These are phyloP conservation scores for Enchytraeus crypticus DNA, from an alignment of 2,888 invertebrate genomes.

Conservation along the genomic window DNA sequence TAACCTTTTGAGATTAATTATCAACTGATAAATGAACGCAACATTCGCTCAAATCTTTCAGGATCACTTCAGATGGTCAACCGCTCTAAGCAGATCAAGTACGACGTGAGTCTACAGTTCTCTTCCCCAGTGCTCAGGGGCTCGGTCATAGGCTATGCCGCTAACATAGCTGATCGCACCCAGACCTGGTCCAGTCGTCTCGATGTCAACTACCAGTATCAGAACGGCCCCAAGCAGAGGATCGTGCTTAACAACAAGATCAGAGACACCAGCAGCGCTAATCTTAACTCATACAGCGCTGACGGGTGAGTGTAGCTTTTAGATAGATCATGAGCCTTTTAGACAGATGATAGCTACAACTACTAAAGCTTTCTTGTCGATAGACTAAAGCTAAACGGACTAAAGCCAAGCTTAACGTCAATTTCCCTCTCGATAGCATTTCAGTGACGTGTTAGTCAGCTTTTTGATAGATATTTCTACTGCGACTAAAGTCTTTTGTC, in stretches of 20 bases:
- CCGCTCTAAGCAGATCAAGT: constrained; percentile 11
- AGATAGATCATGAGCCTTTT: background rate
- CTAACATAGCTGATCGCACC: constrained; percentile 1
- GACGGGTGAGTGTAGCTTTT: constrained; percentile 11
- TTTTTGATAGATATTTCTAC: too few relatives aligned
- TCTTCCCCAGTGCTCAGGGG: constrained; percentile 10
- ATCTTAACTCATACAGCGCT: constrained; percentile 11
- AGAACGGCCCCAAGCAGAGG: constrained; percentile 6
- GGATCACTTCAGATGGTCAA: too few relatives aligned
- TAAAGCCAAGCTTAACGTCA: too few relatives aligned
- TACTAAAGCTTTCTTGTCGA: too few relatives aligned
- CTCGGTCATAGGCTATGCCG: constrained; percentile 9
- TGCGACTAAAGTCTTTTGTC: too few relatives aligned
- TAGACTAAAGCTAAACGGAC: too few relatives aligned
- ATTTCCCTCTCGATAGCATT: too few relatives aligned
- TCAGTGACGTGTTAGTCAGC: too few relatives aligned
- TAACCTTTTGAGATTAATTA: too few relatives aligned
- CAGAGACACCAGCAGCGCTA: constrained; percentile 12
- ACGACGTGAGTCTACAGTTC: constrained; percentile 16
- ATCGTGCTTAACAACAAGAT: constrained; percentile 15
- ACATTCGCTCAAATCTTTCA: too few relatives aligned
- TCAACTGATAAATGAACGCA: too few relatives aligned
- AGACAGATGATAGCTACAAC: too few relatives aligned
- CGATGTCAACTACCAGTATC: constrained; percentile 15
- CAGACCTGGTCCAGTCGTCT: constrained; percentile 8